Evolutionary conservation across 1,140 invertebrate genomes (phyloP), one percentile per base, ranked within the genome.

Genomic region (Micrasema longulum): DNA sequence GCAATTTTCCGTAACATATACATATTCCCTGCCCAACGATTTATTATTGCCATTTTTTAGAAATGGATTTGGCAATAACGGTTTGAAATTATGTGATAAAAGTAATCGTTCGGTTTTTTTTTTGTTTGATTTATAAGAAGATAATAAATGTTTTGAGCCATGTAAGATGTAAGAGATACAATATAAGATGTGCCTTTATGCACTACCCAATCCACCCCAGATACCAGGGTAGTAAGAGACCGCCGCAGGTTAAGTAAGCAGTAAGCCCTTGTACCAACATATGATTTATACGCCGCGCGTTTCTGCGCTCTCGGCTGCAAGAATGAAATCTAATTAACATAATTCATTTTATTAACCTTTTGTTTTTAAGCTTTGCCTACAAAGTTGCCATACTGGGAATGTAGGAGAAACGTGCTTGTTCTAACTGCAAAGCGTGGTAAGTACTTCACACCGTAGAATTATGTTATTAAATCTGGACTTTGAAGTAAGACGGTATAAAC

Each of bases 331-430:
- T 74, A 74, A 74, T 74, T 71, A 74, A 70, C 72, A 74, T 74
- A 74, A 74, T 71, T 71, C 72, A 71, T 62, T 74, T 74, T 70
- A 74, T 74, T 66, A 74, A 71, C 68, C 72, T 71, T 74, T 74
- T 69, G 69, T 68, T 74, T 74, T 62, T 63, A 60, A 52, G 60
- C 38, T 47, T 47, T 18, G 10, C 20, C 45, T 26, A 38, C 6
- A 20, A 64, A n/a, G 20, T 64, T 45, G 1, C 41, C 43, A 47
- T 60, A 26, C 48, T 11, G 2, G 38, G 35, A 16, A 69, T 26
- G 10, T 14, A 23, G 48, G 1, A 23, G 48, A 7, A 23, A 52
- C 48, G 48, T 52, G 48, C 48, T 23, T 52, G 48, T 20, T 52
- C 20, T 20, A 52, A 52, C 18, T 20, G 14, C 11, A 22, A 16